These are phyloP conservation scores for Calliopsis andreniformis DNA, from an alignment of 1,140 invertebrate species.

Conservation along the genomic window DNA sequence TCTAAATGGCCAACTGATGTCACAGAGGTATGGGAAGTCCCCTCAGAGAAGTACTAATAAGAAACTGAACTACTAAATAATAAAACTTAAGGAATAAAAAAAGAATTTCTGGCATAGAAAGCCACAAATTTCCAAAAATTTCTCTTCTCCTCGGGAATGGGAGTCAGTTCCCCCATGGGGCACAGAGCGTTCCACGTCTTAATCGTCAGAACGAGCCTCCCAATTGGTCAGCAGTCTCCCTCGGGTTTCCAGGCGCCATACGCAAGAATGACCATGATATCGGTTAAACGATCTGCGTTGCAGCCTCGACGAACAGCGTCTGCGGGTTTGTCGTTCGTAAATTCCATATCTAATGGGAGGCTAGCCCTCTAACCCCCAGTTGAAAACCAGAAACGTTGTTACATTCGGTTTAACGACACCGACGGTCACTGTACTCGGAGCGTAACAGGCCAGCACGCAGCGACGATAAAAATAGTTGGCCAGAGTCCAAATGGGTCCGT, in stretches of 20 bases:
- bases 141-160: no score
- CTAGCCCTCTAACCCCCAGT: constrained; percentile 2
- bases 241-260: not conserved
- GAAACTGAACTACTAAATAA: no score
- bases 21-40: no score
- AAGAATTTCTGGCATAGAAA: no score
- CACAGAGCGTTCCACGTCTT: not conserved
- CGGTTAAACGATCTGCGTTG: not conserved
- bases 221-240: not conserved
- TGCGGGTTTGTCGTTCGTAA: constrained; percentile 35
- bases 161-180: not conserved
- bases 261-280: not conserved
- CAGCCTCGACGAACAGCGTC: not conserved
- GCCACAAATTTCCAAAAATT: no score
- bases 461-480: constrained; percentile 64
- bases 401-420: constrained; percentile 64
- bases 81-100: no score
- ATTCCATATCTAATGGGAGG: constrained; percentile 43
- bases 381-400: constrained; percentile 42
- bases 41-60: no score
- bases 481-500: constrained; percentile 59
- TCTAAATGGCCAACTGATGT: no score
- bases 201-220: not conserved
- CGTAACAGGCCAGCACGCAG: constrained; percentile 55
- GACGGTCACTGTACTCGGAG: constrained; percentile 46